These are phyloP conservation scores for Leptinotarsa juncta DNA, from an alignment of 2,888 invertebrate genomes.

Conservation along the genomic window DNA sequence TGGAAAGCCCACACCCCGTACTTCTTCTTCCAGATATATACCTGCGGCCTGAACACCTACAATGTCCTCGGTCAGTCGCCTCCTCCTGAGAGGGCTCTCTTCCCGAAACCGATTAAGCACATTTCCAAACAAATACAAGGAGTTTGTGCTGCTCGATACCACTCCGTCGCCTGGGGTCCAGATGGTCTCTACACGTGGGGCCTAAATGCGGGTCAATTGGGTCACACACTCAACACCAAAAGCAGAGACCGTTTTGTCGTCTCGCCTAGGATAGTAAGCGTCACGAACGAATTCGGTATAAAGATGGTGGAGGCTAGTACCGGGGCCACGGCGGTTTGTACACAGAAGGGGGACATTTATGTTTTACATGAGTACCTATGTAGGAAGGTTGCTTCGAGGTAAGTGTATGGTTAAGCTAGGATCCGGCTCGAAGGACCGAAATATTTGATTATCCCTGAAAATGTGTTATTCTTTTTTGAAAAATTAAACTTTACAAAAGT, in stretches of 20 bases:
- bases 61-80: slow-evolving; percentile 74
- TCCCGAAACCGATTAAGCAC: slow-evolving; percentile 64
- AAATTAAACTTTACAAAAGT: too few relatives aligned
- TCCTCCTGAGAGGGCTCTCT: slow-evolving; percentile 65
- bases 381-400: slow-evolving; percentile 76
- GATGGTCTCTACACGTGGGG: slow-evolving; percentile 82
- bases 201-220: slow-evolving; percentile 84
- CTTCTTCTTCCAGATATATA: slow-evolving; percentile 68
- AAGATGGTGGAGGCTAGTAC: slow-evolving; percentile 72
- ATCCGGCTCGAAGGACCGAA: too few relatives aligned
- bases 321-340: slow-evolving; percentile 76
- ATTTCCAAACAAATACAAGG: slow-evolving; percentile 64
- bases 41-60: slow-evolving; percentile 74
- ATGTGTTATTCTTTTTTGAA: too few relatives aligned
- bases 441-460: too few relatives aligned
- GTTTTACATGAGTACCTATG: slow-evolving; percentile 78
- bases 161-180: slow-evolving; percentile 77
- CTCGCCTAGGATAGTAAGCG: slow-evolving; percentile 68
- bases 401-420: slow-evolving; percentile 35
- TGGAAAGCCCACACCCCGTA: neutral
- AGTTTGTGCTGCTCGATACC: slow-evolving; percentile 77
- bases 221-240: slow-evolving; percentile 69
- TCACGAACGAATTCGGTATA: slow-evolving; percentile 51
- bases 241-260: slow-evolving; percentile 62
- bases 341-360: slow-evolving; percentile 76